These are phyloP conservation scores for Temnothorax rugatulus DNA, from an alignment of 2,888 invertebrate genomes.

Conservation along the genomic window DNA sequence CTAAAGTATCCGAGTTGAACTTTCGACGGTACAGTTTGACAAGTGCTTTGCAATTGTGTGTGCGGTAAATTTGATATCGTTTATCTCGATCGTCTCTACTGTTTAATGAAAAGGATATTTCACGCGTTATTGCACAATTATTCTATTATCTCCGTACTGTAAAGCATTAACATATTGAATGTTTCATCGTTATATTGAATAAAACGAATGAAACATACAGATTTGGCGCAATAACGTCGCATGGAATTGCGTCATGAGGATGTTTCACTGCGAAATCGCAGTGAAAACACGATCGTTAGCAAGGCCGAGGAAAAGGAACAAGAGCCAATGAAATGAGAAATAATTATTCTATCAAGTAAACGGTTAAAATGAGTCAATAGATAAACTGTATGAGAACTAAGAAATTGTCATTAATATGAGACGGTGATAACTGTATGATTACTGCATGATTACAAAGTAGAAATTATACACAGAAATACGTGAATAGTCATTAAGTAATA, in stretches of 20 bases:
- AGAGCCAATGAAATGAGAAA: conserved; percentile 19
- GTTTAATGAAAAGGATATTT: background rate
- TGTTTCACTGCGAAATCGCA: conserved; percentile 28
- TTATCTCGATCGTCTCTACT: background rate
- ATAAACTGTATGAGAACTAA: background rate
- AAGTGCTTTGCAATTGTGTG: background rate
- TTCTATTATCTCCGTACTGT: background rate
- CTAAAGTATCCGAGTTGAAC: conserved; percentile 4
- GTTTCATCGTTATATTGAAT: background rate
- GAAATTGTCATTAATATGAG: background rate
- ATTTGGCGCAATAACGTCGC: conserved; percentile 12
- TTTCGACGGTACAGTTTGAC: conserved; percentile 22
- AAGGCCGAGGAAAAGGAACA: background rate
- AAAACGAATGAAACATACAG: background rate
- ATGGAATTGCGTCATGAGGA: conserved; percentile 26
- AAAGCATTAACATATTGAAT: background rate
- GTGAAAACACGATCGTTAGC: conserved; percentile 31
- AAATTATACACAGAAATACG: background rate
- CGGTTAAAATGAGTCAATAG: background rate
- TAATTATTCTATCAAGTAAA: background rate
- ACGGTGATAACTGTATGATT: background rate
- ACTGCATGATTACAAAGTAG: background rate
- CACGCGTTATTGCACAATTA: background rate
- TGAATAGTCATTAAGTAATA: background rate
- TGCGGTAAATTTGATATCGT: background rate